These are phyloP conservation scores for Spodoptera frugiperda DNA, from an alignment of 1,140 invertebrate genomes.

Conservation along the genomic window DNA sequence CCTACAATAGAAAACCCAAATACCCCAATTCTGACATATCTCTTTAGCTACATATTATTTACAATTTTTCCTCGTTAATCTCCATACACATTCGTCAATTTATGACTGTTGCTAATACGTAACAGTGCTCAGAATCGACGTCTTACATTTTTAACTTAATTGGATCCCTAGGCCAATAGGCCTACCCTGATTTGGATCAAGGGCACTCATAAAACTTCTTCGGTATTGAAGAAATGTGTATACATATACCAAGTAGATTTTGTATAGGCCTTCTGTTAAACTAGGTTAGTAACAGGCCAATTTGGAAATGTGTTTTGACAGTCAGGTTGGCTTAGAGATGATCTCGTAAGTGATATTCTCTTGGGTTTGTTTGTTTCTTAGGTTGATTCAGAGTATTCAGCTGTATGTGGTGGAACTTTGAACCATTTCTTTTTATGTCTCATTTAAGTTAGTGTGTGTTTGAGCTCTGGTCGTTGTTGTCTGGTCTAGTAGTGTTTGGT, in stretches of 20 bases:
- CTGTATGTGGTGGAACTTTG: background rate
- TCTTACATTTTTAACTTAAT: conserved; percentile 22
- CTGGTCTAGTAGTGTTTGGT: too few relatives aligned
- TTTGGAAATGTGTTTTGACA: conserved; percentile 17
- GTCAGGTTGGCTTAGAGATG: background rate
- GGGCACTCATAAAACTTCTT: conserved; percentile 3
- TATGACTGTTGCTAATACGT: too few relatives aligned
- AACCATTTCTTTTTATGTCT: too few relatives aligned
- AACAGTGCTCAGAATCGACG: background rate
- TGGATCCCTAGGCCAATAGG: background rate
- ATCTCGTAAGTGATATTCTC: conserved; percentile 1
- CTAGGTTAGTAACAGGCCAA: conserved; percentile 1
- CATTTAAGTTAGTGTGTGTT: too few relatives aligned
- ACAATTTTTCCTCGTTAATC: too few relatives aligned
- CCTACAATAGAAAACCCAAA: too few relatives aligned
- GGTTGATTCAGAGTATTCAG: conserved; percentile 1
- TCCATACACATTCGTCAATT: too few relatives aligned
- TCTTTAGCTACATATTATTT: too few relatives aligned
- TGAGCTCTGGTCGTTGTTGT: too few relatives aligned
- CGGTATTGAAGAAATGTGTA: background rate
- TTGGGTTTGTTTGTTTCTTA: conserved; percentile 1
- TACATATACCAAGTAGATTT: background rate
- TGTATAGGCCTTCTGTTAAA: background rate
- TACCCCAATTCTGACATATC: too few relatives aligned
- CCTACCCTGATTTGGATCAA: conserved; percentile 15